Conservation (phyloP, 2,113 vertebrate species). For the Jacana jacana region DNA sequence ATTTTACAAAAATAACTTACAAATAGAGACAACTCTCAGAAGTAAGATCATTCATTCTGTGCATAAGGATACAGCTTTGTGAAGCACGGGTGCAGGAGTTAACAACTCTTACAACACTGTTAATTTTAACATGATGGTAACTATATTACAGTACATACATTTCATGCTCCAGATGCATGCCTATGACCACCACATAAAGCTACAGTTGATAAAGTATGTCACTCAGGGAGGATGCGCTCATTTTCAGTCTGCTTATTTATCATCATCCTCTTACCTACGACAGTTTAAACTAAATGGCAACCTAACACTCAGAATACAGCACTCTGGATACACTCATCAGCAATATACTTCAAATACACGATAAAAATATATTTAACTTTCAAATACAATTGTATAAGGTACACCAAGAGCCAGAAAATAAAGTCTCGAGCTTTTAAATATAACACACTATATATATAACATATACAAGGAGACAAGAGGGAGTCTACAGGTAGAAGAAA, state of each 20-base stretch:
- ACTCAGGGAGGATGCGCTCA: slow-evolving; percentile 3
- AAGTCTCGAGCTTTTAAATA: slow-evolving; percentile 75
- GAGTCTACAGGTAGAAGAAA: background rate
- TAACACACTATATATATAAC: slow-evolving; percentile 46
- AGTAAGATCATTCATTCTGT: slow-evolving; percentile 16
- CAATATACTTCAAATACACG: slow-evolving; percentile 47
- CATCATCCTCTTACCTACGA: background rate
- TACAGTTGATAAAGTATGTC: slow-evolving; percentile 30
- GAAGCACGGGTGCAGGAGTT: background rate
- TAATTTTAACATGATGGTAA: slow-evolving; percentile 8
- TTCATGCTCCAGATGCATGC: background rate
- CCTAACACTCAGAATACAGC: slow-evolving; percentile 47
- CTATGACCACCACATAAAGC: slow-evolving; percentile 29
- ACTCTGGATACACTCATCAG: slow-evolving; percentile 45
- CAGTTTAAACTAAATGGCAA: background rate
- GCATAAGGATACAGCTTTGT: background rate
- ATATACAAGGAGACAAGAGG: slow-evolving; percentile 25
- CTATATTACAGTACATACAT: slow-evolving; percentile 18
- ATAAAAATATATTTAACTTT: slow-evolving; percentile 77
- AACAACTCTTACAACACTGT: slow-evolving; percentile 21
- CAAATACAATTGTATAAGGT: slow-evolving; percentile 65
- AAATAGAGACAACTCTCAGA: slow-evolving; percentile 55
- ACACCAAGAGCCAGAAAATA: slow-evolving; percentile 73
- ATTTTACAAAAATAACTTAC: slow-evolving; percentile 82
- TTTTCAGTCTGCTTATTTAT: slow-evolving; percentile 28